Percentiles rank a stretch among this genome's conserved stretches.
phyloP scores from a whole-genome alignment of 2,797 vertebrate species.

The Phataginus tetradactyla region DNA sequence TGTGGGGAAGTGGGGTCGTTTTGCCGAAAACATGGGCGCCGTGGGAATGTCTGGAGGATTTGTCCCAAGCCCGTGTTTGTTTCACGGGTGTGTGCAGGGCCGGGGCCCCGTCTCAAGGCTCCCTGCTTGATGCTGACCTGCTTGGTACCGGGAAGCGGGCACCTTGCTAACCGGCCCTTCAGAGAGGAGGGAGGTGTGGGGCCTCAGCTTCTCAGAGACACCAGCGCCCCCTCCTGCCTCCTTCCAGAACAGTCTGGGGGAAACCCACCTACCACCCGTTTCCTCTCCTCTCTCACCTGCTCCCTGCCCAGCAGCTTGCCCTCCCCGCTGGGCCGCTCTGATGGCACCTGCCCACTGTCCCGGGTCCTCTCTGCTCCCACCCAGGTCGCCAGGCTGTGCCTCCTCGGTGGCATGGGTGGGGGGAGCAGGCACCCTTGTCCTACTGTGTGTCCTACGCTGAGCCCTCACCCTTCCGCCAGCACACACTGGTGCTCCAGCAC shows the following conservation, averaged over 20 bases:
- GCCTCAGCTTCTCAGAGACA: neutral
- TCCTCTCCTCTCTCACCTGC: neutral
- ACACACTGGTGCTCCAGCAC: fast-evolving
- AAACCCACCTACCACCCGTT: neutral
- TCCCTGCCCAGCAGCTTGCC: neutral
- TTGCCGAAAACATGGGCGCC: too few relatives aligned
- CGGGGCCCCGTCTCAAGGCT: neutral
- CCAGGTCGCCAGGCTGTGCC: neutral
- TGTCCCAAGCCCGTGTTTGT: neutral
- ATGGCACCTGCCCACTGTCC: neutral
- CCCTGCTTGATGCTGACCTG: neutral
- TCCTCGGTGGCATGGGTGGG: neutral
- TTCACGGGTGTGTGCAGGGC: neutral
- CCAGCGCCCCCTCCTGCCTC: neutral
- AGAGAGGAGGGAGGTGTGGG: neutral
- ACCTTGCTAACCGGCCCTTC: neutral
- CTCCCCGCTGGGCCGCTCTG: neutral
- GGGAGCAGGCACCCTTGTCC: too few relatives aligned
- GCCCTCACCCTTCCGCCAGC: neutral
- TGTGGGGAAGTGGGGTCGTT: neutral
- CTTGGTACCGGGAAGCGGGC: neutral
- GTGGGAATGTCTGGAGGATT: fast-evolving
- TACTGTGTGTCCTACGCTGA: fast-evolving
- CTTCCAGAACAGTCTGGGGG: neutral
- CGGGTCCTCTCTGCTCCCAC: neutral